phyloP scores from a whole-genome alignment of 2,113 vertebrate genomes.

The Sebastes fasciatus region DNA sequence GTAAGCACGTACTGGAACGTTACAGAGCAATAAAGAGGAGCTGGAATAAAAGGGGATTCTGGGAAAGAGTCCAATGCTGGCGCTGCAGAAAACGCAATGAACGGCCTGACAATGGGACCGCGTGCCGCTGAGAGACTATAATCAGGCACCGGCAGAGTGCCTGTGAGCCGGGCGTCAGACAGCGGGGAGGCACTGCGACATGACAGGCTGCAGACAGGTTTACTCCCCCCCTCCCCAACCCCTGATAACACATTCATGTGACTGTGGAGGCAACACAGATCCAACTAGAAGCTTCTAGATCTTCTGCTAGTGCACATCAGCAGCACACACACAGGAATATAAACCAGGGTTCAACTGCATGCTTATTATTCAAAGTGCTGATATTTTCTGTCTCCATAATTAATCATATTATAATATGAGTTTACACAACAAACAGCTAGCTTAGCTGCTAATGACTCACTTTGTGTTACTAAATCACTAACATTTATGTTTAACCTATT shows the following conservation, averaged over 20 bases:
- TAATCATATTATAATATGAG: not conserved
- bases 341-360: not conserved
- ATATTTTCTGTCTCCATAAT: not conserved
- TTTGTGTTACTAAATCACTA: not conserved
- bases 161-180: slow-evolving; percentile 38
- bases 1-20: slow-evolving; percentile 64
- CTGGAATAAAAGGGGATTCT: slow-evolving; percentile 71
- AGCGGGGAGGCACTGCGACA: slow-evolving; percentile 46
- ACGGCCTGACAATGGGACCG: slow-evolving; percentile 63
- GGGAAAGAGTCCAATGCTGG: slow-evolving; percentile 72
- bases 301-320: not conserved
- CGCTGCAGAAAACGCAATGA: slow-evolving; percentile 67
- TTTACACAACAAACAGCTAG: not conserved
- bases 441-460: not conserved
- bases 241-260: slow-evolving; percentile 32
- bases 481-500: not conserved
- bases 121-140: slow-evolving; percentile 54
- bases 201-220: slow-evolving; percentile 58
- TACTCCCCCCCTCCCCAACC: slow-evolving; percentile 8
- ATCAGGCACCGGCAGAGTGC: slow-evolving; percentile 48
- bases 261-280: slow-evolving; percentile 9
- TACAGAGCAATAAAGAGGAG: slow-evolving; percentile 51
- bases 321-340: not conserved
- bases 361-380: not conserved
- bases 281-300: slow-evolving; percentile 23